Base-by-base conservation (phyloP, 2,797 vertebrate genomes). In the Leucoraja ocellata region DNA sequence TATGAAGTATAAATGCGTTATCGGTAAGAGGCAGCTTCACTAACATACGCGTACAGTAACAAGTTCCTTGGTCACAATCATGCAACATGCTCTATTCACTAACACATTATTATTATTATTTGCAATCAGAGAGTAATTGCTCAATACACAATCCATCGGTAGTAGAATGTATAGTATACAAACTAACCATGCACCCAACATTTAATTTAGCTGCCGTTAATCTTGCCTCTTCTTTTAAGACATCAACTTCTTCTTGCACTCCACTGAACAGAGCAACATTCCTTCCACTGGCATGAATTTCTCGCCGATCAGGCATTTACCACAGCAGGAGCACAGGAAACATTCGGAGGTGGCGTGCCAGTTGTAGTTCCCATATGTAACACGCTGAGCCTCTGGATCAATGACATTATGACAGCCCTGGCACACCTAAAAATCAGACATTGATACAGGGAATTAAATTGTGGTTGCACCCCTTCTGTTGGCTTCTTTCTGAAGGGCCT, bases 341-440 rank as follows among this genome's bases (percentile, higher is more conserved):
- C 99, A 99, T 46, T 98, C 95, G 0, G 96, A 95, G 0, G 96
- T 95, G 0, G 98, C 98, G 0, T 99, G 99, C 99, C 99, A 99
- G 95, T 97, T 98, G 95, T 98, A 96, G n/a, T 95, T 98, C 91
- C 98, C 98, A 91, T 98, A 99, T 0, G 97, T 97, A 93, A 99
- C 98, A 25, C 98, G 95, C 94, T 99, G 98, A 21, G 98, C 98
- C 95, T 99, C 99, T 0, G 99, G 99, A 58, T 99, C 98, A 80
- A 99, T 97, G 3, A 97, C 95, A 4, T 96, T 96, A 95, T 97
- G 97, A 94, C 99, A 99, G 63, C 97, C 96, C 25, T 96, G 95
- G 94, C 99, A 99, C 93, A 96, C 95, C 99, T 99, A 96, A 90
- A 73, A 0, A 94, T 93, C 91, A 90, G 8, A 88, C 58, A 93